phyloP scores from a whole-genome alignment of 2,113 vertebrate species.

The Hyla sarda region DNA sequence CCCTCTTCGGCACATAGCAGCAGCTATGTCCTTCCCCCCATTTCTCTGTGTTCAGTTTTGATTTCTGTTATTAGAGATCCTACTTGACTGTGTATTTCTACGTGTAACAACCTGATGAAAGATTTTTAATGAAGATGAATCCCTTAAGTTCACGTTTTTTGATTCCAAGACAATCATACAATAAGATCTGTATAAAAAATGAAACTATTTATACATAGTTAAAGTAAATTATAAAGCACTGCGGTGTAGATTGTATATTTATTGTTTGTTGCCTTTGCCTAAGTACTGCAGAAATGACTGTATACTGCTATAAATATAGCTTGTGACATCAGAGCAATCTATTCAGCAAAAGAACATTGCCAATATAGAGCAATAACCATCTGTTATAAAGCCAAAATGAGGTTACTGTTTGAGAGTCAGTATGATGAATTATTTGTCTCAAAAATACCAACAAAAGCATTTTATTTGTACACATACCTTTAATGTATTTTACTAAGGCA shows the following conservation, averaged over 20 bases:
- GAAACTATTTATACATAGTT: not conserved
- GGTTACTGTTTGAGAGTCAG: constrained; percentile 9
- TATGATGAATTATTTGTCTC: constrained; percentile 9
- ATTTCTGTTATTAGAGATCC: too few species aligned
- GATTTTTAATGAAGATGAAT: not conserved
- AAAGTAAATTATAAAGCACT: not conserved
- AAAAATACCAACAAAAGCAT: not conserved
- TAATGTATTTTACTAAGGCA: not conserved
- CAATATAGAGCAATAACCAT: constrained; percentile 32
- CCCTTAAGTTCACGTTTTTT: not conserved
- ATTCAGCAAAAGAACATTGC: constrained; percentile 36
- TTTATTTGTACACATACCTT: not conserved
- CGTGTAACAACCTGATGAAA: not conserved
- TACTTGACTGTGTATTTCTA: not conserved
- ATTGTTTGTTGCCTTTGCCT: constrained; percentile 64
- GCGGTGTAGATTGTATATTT: constrained; percentile 74
- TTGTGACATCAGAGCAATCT: constrained; percentile 37
- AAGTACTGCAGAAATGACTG: constrained; percentile 61
- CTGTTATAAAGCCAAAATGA: constrained; percentile 42
- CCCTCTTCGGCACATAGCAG: too few species aligned
- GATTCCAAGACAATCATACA: not conserved
- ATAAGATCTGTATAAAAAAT: not conserved
- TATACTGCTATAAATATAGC: constrained; percentile 23
- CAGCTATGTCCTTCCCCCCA: too few species aligned
- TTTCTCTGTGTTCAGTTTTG: too few species aligned